Base-by-base conservation (phyloP, 2,113 vertebrate species). In the Etia nguti region DNA sequence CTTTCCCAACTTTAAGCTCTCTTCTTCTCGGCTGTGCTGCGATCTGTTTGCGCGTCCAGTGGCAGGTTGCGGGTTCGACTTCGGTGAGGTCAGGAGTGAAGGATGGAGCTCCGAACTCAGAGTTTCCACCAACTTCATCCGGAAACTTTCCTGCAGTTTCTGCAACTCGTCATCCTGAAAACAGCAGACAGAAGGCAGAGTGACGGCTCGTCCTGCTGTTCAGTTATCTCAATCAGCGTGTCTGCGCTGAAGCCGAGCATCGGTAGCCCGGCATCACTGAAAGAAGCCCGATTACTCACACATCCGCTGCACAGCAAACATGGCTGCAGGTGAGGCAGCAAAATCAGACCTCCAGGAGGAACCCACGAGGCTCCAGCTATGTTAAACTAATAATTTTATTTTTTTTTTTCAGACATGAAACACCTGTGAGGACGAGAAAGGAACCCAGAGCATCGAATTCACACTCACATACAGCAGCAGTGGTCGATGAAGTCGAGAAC, bases 101-200 rank as follows among this genome's bases (percentile, higher is more conserved):
- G 36, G 31, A n/a, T 29, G 50, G 48, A 88, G 43, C 22, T 82
- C 79, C 2, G 57, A 54, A 5, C 79, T 5, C 6, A 92, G 65
- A 0, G 26, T 59, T 26, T 92, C 79, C 48, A 5, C 20, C 73
- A 87, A 13, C 15, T 50, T 87, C 9, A 3, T 24, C 10, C 55
- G 81, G 56, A 92, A 89, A 73, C 31, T 87, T 29, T 84, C 31
- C 80, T 12, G 80, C 48, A 93, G 86, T 3, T 43, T 5, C 2
- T 36, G 13, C 6, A 86, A 0, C 2, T 6, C 10, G 1, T 60
- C 6, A 1, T 24, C 59, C 90, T 93, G 92, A 46, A 87, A 81
- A 81, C 10, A 48, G 9, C 26, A 79, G 68, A 59, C 4, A 46
- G n/a, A 48, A 60, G 1, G 2, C n/a, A 29, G 10, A 41, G 56